Evolutionary conservation across 64 coral and sea anemone genomes (phyloP), one percentile per base, ranked within the genome.

Genomic region (Hydrozoanthus tunicans): DNA sequence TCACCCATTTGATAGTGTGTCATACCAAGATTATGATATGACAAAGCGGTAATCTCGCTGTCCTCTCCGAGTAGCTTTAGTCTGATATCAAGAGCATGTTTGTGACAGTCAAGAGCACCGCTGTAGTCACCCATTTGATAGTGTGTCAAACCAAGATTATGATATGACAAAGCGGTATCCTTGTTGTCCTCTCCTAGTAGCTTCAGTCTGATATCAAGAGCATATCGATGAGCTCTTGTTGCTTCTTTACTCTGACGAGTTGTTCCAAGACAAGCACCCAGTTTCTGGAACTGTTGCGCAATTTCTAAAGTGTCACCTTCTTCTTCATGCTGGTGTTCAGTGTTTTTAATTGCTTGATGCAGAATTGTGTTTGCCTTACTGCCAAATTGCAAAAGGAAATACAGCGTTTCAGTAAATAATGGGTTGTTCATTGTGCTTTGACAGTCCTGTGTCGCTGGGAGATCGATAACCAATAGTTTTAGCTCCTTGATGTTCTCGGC

Each of bases 191-290:
- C 63, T 20, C 81, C 81, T 3, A 68, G 7, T 20, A 68, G 58
- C 17, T 59, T 79, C 51, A 79, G 59, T 58, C 77, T 20, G 56
- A 79, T 79, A 17, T 59, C 56, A n/a, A 79, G 77, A 15, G 77
- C 77, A 7, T 56, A 4, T 9, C 56, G 57, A 17, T 14, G n/a
- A 79, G 9, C 15, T 7, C 0, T 13, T 55, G 68, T 0, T 53
- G 59, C 81, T 67, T 83, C 81, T 6, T 3, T 20, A 6, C 51
- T 53, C 20, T 20, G 20, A 12, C 63, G 32, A 55, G 68, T 9
- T n/a, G 5, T 6, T 6, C 15, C 12, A 7, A 68, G 14, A n/a
- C 32, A 83, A 9, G 8, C 7, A 14, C 10, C 81, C 53, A n/a
- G 51, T 15, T n/a, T 27, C 3, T 68, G 12, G 63, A 55, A 83